Evolutionary conservation across 2,888 invertebrate genomes (phyloP).

Genomic region (Ctenicera cuprea): DNA sequence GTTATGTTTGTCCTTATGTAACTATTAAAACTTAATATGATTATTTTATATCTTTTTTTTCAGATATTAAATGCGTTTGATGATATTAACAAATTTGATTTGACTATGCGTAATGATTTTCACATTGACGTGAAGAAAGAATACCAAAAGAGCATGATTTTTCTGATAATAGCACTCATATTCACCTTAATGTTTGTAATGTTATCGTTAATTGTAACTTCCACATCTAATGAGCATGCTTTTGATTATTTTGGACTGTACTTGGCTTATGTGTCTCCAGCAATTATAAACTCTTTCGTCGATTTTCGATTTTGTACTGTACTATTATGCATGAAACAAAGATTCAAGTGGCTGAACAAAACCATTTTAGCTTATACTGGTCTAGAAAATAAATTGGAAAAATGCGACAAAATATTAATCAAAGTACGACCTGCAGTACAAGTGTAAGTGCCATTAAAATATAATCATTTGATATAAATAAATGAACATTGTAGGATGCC

Average conservation of each 20-base stretch:
- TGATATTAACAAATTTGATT: conserved; percentile 1
- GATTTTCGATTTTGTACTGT: conserved; percentile 34
- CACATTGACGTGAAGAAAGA: neutral
- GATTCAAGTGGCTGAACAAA: conserved; percentile 31
- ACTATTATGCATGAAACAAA: conserved; percentile 30
- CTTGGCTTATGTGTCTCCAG: neutral
- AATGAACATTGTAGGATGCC: neutral
- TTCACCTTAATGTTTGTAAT: neutral
- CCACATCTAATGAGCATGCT: neutral
- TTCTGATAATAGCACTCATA: neutral
- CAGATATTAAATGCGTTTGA: neutral
- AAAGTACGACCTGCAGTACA: neutral
- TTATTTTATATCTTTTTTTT: no score
- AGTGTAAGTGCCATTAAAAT: neutral
- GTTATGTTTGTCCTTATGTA: neutral
- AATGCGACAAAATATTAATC: neutral
- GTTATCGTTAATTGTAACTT: neutral
- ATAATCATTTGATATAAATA: neutral
- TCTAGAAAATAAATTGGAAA: neutral
- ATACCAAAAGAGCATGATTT: neutral
- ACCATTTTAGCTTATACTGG: neutral
- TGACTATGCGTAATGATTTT: neutral
- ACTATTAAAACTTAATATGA: no score
- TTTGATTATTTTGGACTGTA: neutral
- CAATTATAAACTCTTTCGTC: conserved; percentile 12